These are phyloP conservation scores for Campylorhamphus procurvoides DNA, from an alignment of 2,113 vertebrate genomes.

Conservation along the genomic window DNA sequence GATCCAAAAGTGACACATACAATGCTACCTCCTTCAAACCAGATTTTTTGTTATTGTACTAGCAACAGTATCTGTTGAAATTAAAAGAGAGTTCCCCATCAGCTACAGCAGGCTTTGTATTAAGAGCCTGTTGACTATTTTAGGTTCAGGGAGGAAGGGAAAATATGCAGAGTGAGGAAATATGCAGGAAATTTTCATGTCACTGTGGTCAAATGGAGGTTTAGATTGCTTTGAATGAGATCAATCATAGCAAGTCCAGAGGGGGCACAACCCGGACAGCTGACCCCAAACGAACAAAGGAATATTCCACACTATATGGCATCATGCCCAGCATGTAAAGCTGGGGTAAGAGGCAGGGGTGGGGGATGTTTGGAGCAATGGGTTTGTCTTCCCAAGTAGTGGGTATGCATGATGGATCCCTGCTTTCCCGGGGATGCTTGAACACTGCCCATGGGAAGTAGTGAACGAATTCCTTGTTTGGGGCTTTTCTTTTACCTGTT, in stretches of 20 bases:
- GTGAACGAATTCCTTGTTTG: not conserved
- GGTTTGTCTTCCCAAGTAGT: not conserved
- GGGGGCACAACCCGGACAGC: not conserved
- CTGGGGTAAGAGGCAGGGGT: not conserved
- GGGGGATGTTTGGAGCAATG: not conserved
- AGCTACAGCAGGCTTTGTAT: not conserved
- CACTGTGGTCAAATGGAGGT: not conserved
- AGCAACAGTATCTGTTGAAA: not conserved
- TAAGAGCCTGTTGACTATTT: not conserved
- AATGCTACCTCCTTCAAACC: not conserved
- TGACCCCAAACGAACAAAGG: not conserved
- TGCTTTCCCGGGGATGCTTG: not conserved
- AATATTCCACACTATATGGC: fast-evolving
- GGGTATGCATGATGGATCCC: not conserved
- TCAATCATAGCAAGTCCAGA: not conserved
- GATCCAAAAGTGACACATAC: not conserved
- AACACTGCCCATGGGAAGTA: not conserved
- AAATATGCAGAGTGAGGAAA: not conserved
- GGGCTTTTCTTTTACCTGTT: not conserved
- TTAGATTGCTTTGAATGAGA: not conserved
- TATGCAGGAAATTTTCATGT: not conserved
- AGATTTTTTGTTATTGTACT: not conserved
- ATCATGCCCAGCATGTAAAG: not conserved
- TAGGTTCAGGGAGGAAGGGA: not conserved
- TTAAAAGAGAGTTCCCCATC: not conserved